phyloP scores from a whole-genome alignment of 2,113 vertebrate genomes.

The Pluvianellus socialis region DNA sequence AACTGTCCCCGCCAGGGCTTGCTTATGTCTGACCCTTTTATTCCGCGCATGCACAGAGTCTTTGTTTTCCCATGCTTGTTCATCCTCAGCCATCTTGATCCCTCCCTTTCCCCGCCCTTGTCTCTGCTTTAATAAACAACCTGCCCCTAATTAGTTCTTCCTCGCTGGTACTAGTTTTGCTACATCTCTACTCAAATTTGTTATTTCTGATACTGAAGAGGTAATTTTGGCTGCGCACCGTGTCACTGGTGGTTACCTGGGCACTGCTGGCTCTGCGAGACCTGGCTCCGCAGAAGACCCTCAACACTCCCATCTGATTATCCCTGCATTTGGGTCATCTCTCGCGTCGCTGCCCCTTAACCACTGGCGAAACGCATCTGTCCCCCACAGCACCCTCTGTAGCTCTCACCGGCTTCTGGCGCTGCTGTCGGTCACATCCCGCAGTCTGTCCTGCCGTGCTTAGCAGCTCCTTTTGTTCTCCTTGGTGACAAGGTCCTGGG shows the following conservation, averaged over 20 bases:
- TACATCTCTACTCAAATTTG: fast-evolving
- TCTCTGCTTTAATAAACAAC: neutral
- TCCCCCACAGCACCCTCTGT: fast-evolving
- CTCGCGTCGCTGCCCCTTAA: fast-evolving
- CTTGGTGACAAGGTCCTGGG: neutral
- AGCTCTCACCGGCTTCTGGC: neutral
- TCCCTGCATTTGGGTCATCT: neutral
- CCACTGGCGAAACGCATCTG: neutral
- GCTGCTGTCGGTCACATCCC: neutral
- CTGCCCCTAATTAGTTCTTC: neutral
- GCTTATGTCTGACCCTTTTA: neutral
- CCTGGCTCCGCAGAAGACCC: neutral
- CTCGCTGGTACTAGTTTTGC: neutral
- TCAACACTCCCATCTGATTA: neutral
- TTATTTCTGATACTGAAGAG: neutral
- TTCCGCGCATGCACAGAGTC: neutral
- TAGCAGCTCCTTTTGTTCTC: neutral
- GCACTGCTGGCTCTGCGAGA: neutral
- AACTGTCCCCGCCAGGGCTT: too few relatives aligned
- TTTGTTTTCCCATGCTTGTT: neutral
- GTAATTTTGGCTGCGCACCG: neutral
- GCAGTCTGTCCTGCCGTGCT: neutral
- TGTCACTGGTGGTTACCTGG: neutral
- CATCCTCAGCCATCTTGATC: neutral
- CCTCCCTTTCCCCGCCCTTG: neutral